These are phyloP conservation scores for Urosaurus nigricauda DNA, from an alignment of 2,797 vertebrate genomes.

Conservation along the genomic window DNA sequence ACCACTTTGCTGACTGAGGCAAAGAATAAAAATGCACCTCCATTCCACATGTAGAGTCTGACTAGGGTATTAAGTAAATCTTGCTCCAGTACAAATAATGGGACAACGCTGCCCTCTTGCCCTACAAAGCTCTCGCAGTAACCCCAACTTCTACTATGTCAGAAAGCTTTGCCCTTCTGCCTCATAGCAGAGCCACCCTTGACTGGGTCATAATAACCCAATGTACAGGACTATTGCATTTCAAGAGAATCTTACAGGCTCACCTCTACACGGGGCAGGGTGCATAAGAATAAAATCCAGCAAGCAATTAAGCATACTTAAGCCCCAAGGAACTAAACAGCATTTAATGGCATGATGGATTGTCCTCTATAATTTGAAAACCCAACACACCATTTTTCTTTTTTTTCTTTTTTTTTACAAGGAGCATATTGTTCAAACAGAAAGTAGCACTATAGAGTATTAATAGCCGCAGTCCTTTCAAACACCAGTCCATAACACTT, in stretches of 20 bases:
- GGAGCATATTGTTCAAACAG: not conserved
- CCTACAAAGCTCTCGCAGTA: not conserved
- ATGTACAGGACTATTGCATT: not conserved
- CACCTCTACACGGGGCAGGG: not conserved
- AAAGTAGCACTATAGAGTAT: not conserved
- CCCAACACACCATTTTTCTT: not conserved
- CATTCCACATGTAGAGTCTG: not conserved
- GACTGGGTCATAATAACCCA: not conserved
- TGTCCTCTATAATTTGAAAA: not conserved
- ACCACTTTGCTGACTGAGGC: not conserved
- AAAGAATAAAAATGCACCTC: not conserved
- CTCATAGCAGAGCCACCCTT: not conserved
- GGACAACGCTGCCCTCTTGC: not conserved
- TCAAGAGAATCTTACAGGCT: not conserved
- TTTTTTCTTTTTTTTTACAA: not conserved
- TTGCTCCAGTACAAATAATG: not conserved
- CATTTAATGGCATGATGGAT: not conserved
- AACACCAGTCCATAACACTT: not conserved
- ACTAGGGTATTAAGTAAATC: not conserved
- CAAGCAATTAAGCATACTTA: not conserved
- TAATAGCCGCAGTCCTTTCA: slow-evolving; percentile 1
- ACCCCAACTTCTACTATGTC: not conserved
- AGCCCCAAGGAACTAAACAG: not conserved
- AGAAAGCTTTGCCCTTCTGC: not conserved
- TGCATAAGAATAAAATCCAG: not conserved